These are phyloP conservation scores for Ceyx melanurus DNA, from an alignment of 2,113 vertebrate genomes.

Conservation along the genomic window DNA sequence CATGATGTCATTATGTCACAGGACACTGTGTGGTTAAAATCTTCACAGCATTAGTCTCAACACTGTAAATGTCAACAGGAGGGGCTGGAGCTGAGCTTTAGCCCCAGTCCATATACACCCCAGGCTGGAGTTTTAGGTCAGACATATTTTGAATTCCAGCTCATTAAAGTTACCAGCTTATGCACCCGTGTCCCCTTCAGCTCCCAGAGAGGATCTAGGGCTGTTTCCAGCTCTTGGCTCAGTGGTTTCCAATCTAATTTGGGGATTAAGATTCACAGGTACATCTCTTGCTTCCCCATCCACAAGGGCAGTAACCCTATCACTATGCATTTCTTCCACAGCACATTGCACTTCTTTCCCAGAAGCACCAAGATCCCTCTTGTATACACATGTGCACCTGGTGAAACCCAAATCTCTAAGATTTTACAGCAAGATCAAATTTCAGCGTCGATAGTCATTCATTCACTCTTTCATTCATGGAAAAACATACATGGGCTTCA, in stretches of 20 bases:
- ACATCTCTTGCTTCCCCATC: neutral
- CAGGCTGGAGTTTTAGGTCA: neutral
- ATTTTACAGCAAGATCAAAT: neutral
- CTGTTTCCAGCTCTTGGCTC: neutral
- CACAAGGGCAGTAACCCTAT: neutral
- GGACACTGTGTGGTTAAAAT: neutral
- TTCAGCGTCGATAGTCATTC: neutral
- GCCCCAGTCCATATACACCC: neutral
- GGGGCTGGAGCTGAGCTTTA: neutral
- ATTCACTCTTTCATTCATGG: neutral
- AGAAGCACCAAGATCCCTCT: neutral
- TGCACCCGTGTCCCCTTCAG: neutral
- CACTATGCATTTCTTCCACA: neutral
- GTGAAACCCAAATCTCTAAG: neutral
- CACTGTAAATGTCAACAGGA: neutral
- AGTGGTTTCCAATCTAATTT: neutral
- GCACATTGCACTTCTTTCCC: neutral
- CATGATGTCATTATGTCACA: rapidly evolving
- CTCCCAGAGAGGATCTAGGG: slow-evolving; percentile 7
- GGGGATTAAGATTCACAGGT: neutral
- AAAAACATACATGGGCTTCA: neutral
- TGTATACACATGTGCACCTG: rapidly evolving
- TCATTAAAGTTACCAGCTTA: neutral
- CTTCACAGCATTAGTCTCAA: rapidly evolving
- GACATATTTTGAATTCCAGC: slow-evolving; percentile 48